Percentiles rank a stretch among this genome's conserved stretches.
Conservation (phyloP, 2,113 vertebrate species). For the Larimichthys polyactis region DNA sequence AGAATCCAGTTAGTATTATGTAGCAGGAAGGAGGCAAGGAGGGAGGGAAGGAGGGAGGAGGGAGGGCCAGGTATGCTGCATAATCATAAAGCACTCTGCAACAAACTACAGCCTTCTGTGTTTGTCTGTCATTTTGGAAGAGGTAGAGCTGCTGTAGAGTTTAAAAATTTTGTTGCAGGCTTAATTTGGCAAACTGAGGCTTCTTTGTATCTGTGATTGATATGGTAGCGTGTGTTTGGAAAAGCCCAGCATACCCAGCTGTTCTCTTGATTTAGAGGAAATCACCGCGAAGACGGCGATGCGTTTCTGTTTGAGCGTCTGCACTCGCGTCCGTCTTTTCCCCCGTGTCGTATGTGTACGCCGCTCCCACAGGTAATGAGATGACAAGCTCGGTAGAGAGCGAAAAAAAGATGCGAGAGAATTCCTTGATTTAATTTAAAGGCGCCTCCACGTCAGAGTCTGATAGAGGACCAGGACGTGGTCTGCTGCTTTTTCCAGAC, state of each 20-base stretch:
- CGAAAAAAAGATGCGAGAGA: neutral
- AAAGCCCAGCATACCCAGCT: slow-evolving; percentile 16
- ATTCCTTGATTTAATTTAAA: slow-evolving; percentile 58
- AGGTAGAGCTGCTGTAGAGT: neutral
- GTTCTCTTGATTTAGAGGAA: slow-evolving; percentile 51
- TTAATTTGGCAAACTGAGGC: neutral
- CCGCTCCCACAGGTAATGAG: slow-evolving; percentile 37
- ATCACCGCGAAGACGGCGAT: slow-evolving; percentile 13
- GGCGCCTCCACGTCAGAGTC: slow-evolving; percentile 42
- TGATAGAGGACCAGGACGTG: neutral
- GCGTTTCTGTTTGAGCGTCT: neutral
- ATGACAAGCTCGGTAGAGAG: slow-evolving; percentile 37
- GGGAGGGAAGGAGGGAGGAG: neutral
- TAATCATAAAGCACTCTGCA: slow-evolving; percentile 49
- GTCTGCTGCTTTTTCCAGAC: slow-evolving; percentile 10
- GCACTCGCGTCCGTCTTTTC: neutral
- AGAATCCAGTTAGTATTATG: neutral
- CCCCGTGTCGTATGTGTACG: neutral
- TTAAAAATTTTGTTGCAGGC: neutral
- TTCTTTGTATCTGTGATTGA: too few species aligned
- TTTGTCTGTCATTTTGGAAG: neutral
- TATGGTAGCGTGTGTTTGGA: neutral
- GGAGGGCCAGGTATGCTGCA: slow-evolving; percentile 44
- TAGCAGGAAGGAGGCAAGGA: neutral
- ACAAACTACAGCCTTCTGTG: slow-evolving; percentile 6